Evolutionary conservation across 2,113 vertebrate species (phyloP).

Genomic region (Platichthys flesus): DNA sequence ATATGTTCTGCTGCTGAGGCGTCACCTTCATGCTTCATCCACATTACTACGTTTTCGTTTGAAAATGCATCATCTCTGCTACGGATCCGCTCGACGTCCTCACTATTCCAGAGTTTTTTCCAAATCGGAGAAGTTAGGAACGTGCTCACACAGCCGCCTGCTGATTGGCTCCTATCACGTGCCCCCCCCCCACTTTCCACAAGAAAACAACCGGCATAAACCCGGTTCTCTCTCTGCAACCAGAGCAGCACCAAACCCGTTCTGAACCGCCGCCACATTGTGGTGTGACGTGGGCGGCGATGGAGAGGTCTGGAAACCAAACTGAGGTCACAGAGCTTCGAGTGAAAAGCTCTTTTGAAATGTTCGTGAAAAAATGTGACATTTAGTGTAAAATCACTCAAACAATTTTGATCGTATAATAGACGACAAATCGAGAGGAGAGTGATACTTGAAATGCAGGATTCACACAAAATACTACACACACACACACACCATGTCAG

Average conservation of each 20-base stretch:
- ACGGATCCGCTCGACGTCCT: too few species aligned
- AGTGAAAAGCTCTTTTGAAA: conserved; percentile 64
- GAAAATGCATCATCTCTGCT: too few species aligned
- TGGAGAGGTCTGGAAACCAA: conserved; percentile 7
- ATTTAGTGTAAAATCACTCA: conserved; percentile 57
- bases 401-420: conserved; percentile 34
- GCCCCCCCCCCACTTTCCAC: too few species aligned
- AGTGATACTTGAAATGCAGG: conserved; percentile 36
- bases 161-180: too few species aligned
- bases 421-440: conserved; percentile 41
- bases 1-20: too few species aligned
- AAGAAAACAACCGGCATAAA: too few species aligned
- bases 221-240: not conserved
- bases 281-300: not conserved
- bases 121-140: too few species aligned
- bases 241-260: conserved; percentile 5
- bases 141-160: too few species aligned
- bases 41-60: too few species aligned
- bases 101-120: too few species aligned
- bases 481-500: conserved; percentile 7
- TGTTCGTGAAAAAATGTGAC: conserved; percentile 15
- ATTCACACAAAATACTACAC: not conserved
- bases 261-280: not conserved
- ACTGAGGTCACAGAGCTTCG: conserved; percentile 17
- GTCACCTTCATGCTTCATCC: too few species aligned